Base-by-base conservation (phyloP, 2,888 invertebrate genomes). In the Osmoderma eremita region DNA sequence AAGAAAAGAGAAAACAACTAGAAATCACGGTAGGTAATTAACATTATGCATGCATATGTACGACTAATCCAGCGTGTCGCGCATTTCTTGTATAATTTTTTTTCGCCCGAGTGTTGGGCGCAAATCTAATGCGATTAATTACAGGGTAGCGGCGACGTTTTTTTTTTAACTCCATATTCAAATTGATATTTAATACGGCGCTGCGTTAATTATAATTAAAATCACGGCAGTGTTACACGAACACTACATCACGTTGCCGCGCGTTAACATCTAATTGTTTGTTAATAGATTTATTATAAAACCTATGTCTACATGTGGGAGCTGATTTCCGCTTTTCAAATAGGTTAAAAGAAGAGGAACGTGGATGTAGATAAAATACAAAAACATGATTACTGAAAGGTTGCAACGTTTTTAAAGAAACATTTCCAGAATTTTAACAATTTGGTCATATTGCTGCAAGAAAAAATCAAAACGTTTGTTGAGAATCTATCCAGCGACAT, bases 11-110 rank as follows among this genome's bases (percentile, higher is more conserved):
- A 65, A 51, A 68, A 67, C 62, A 63, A 54, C 67, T 65, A 41
- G 61, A 68, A 67, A 51, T 70, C 53, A 62, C 67, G 69, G 71
- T 71, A 71, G 64, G 71, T 71, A 68, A 48, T 67, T 69, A 49
- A 58, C 36, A 65, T 24, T 58, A 24, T 58, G 45, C 30, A 56
- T 58, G 42, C 24, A 41, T 41, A 45, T 36, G 12, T 13, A 53
- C 53, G 36, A 53, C 36, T 38, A 18, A 53, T 5, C 17, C 53
- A 36, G 38, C 17, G 53, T 38, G 36, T 53, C 13, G 39, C 24
- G 58, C 30, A 45, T 45, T 42, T 22, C 18, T 42, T 58, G 22
- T 58, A 30, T 45, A n/a, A n/a, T 45, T 58, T 41, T 53, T 20
- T 41, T 56, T 17, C 39, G 38, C 39, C 12, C 8, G 5, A 39